Conservation (phyloP, 2,113 vertebrate species). For the Pseudolaguvia tuberculata region DNA sequence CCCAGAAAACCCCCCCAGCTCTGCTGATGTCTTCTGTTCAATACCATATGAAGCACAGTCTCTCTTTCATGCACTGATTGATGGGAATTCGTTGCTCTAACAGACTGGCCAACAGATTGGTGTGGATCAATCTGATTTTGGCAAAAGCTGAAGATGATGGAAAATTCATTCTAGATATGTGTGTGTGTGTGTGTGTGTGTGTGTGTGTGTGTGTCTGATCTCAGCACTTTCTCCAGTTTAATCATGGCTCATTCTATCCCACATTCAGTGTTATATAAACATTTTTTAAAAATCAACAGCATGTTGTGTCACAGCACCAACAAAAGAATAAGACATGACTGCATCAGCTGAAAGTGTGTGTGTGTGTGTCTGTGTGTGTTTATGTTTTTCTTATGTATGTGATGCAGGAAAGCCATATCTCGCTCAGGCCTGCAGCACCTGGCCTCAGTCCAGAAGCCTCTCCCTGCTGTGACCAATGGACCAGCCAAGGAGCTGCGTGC, state of each 20-base stretch:
- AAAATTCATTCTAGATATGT: constrained; percentile 22
- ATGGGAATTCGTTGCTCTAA: constrained; percentile 39
- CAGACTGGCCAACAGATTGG: constrained; percentile 51
- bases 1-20: constrained; percentile 29
- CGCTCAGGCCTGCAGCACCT: constrained; percentile 95
- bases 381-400: constrained; percentile 25
- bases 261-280: not conserved
- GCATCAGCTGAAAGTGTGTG: not conserved
- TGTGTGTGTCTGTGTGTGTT: not conserved
- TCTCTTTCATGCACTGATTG: constrained; percentile 36
- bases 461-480: constrained; percentile 83
- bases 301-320: not conserved
- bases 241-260: not conserved
- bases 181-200: no score
- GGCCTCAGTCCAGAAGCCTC: constrained; percentile 77
- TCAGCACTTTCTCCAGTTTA: not conserved
- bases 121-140: constrained; percentile 41
- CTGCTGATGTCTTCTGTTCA: constrained; percentile 27
- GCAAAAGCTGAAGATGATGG: constrained; percentile 21
- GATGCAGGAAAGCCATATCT: constrained; percentile 92
- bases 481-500: constrained; percentile 86
- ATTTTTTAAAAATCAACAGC: not conserved
- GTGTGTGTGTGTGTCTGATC: constrained; percentile 21
- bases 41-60: constrained; percentile 40
- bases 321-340: not conserved